phyloP scores from a whole-genome alignment of 2,888 invertebrate species.

The Brassicogethes aeneus region DNA sequence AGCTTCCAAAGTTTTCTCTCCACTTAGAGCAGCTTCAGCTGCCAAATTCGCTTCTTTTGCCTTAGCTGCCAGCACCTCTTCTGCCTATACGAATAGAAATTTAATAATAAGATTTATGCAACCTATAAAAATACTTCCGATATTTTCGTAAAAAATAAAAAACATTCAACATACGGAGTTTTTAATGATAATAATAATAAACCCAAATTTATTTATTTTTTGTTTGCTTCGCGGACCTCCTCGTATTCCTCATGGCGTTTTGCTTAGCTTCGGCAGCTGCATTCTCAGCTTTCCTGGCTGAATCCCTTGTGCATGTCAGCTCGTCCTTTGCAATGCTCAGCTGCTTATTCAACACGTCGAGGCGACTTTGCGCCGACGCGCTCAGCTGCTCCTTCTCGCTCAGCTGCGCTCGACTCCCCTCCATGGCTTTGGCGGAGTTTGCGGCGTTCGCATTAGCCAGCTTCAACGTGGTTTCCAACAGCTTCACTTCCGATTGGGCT shows the following conservation, averaged over 20 bases:
- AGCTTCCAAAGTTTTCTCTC: not conserved
- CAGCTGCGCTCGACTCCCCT: slow-evolving; percentile 52
- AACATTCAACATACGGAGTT: not conserved
- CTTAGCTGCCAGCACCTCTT: not conserved
- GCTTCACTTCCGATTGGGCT: slow-evolving; percentile 42
- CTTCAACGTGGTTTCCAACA: slow-evolving; percentile 44
- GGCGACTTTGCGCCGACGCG: slow-evolving; percentile 55
- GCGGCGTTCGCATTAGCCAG: slow-evolving; percentile 37
- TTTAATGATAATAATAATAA: not conserved
- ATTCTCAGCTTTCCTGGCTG: slow-evolving; percentile 57
- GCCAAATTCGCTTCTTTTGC: not conserved
- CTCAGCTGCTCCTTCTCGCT: slow-evolving; percentile 58
- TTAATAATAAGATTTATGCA: too few species aligned
- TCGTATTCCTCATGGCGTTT: slow-evolving; percentile 47
- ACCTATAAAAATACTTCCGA: slow-evolving; percentile 1
- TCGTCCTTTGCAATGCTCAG: slow-evolving; percentile 54
- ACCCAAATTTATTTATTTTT: too few species aligned
- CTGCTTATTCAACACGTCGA: slow-evolving; percentile 55
- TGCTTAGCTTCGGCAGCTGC: slow-evolving; percentile 61
- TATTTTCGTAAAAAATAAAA: not conserved
- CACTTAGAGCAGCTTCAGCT: not conserved
- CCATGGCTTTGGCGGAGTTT: slow-evolving; percentile 21
- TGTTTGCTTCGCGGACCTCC: too few species aligned
- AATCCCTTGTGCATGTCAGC: slow-evolving; percentile 55
- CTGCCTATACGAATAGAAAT: not conserved